Conservation (phyloP, 2,797 vertebrate genomes). For the Naso thynnoides region DNA sequence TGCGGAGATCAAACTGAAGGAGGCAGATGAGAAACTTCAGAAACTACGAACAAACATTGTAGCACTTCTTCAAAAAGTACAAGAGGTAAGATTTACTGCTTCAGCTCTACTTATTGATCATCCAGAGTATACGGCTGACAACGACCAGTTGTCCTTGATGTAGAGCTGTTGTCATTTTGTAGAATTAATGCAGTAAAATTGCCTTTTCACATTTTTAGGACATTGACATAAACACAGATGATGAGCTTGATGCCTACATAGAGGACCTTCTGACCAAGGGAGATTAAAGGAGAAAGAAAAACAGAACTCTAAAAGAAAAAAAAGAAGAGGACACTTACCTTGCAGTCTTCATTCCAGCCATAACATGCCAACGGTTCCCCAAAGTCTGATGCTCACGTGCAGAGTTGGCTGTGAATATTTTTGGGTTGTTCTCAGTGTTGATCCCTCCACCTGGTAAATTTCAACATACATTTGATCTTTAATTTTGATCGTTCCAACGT, state of each 20-base stretch:
- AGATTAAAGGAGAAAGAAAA: conserved; percentile 83
- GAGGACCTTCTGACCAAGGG: conserved; percentile 98
- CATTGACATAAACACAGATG: conserved; percentile 98
- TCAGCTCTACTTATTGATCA: not conserved
- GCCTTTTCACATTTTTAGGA: conserved; percentile 84
- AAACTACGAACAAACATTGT: conserved; percentile 97
- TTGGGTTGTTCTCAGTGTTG: conserved; percentile 29
- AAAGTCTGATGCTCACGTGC: conserved; percentile 34
- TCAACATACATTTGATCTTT: conserved; percentile 35
- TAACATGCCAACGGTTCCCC: conserved; percentile 12
- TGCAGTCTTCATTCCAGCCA: conserved; percentile 32
- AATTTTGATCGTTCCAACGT: conserved; percentile 26
- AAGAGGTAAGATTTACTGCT: conserved; percentile 88
- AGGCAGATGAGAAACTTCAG: conserved; percentile 95
- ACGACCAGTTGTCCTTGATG: too few relatives aligned
- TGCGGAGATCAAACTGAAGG: conserved; percentile 89
- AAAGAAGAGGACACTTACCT: conserved; percentile 35
- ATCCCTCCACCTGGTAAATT: conserved; percentile 40
- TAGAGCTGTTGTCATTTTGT: not conserved
- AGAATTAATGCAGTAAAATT: not conserved
- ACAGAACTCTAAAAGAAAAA: conserved; percentile 10
- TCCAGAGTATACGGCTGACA: not conserved
- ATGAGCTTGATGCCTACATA: conserved; percentile 98
- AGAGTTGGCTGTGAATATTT: conserved; percentile 45
- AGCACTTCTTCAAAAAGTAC: conserved; percentile 96